phyloP scores from a whole-genome alignment of 2,113 vertebrate species.

The Heterochromis multidens region DNA sequence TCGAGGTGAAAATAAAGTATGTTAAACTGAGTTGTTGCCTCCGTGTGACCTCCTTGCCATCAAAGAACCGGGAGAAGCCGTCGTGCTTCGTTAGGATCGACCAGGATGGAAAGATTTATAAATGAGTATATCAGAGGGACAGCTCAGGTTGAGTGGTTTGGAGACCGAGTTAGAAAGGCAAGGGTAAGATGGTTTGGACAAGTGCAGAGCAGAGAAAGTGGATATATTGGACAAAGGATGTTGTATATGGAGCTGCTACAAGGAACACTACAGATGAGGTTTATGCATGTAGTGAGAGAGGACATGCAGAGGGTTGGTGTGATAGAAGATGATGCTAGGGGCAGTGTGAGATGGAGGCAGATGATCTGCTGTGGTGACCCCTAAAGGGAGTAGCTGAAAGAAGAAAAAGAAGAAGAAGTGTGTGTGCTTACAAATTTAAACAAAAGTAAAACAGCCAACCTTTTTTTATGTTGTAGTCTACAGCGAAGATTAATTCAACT shows the following conservation, averaged over 20 bases:
- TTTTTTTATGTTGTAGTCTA: not conserved
- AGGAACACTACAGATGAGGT: not conserved
- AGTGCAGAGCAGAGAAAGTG: too few relatives aligned
- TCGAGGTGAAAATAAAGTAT: too few relatives aligned
- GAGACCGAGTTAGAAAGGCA: too few relatives aligned
- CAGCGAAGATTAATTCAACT: not conserved
- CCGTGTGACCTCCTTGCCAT: too few relatives aligned
- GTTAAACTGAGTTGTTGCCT: too few relatives aligned
- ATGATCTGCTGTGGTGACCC: not conserved
- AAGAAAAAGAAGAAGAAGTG: not conserved
- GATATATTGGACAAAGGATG: too few relatives aligned
- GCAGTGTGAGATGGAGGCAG: not conserved
- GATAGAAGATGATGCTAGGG: not conserved
- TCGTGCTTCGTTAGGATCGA: too few relatives aligned
- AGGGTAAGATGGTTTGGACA: too few relatives aligned
- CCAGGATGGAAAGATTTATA: too few relatives aligned
- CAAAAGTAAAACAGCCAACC: not conserved
- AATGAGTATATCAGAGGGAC: too few relatives aligned
- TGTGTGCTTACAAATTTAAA: not conserved
- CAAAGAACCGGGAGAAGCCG: too few relatives aligned
- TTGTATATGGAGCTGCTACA: not conserved
- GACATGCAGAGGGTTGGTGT: not conserved
- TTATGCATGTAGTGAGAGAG: not conserved
- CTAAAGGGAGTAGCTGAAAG: not conserved
- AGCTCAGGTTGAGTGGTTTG: too few relatives aligned